Conservation (phyloP, 2,797 vertebrate genomes). For the Danionella dracula region DNA sequence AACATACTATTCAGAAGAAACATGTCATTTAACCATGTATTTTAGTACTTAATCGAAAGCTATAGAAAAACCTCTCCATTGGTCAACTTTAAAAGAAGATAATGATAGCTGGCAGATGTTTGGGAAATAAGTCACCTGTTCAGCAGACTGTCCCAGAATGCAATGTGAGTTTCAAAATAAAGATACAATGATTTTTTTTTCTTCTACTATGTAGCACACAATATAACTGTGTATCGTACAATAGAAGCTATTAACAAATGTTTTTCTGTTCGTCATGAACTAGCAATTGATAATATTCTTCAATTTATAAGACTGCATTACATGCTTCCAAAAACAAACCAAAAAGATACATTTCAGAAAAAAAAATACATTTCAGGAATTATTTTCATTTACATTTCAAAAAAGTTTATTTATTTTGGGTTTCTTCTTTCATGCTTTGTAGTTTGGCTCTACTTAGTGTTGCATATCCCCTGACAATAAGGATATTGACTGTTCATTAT, state of each 20-base stretch:
- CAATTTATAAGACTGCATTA: slow-evolving; percentile 7
- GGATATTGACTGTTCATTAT: slow-evolving; percentile 19
- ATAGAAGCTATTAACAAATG: slow-evolving; percentile 5
- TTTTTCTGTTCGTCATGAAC: neutral
- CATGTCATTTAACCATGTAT: no score
- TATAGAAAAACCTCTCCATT: no score
- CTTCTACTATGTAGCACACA: no score
- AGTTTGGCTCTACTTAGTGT: slow-evolving; percentile 16
- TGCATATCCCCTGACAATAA: slow-evolving; percentile 29
- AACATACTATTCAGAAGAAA: no score
- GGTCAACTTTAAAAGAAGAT: no score
- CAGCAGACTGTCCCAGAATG: no score
- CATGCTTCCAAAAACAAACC: neutral
- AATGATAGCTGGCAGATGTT: no score
- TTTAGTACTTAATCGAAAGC: no score
- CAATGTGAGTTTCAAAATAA: no score
- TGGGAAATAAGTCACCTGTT: no score
- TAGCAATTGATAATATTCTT: neutral
- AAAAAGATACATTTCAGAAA: neutral
- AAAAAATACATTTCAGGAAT: neutral
- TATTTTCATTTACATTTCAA: neutral
- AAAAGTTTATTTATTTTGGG: slow-evolving; percentile 6
- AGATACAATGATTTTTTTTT: no score
- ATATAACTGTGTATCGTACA: no score
- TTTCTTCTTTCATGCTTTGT: neutral